These are phyloP conservation scores for Ernsta delagoae DNA, from an alignment of 2,888 invertebrate species.

Conservation along the genomic window DNA sequence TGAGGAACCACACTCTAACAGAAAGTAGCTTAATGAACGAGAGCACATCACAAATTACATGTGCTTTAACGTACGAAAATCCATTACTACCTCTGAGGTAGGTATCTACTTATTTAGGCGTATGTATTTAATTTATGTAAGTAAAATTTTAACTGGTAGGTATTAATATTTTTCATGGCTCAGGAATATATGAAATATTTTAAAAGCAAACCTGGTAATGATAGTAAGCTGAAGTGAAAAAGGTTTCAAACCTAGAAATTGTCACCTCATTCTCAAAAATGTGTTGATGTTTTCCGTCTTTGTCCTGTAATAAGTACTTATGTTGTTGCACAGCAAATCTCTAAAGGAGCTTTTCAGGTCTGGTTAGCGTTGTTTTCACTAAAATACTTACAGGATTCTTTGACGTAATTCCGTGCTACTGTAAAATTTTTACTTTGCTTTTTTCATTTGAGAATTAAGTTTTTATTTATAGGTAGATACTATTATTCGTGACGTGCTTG, in stretches of 20 bases:
- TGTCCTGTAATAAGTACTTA: constrained; percentile 16
- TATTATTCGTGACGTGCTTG: no score
- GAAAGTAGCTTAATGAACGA: constrained; percentile 63
- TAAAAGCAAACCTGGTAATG: no score
- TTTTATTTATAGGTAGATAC: not conserved
- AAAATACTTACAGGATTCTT: constrained; percentile 21
- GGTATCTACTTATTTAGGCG: no score
- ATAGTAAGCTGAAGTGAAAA: not conserved
- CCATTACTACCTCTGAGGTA: not conserved
- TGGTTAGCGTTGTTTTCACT: constrained; percentile 30
- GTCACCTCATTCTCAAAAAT: constrained; percentile 24
- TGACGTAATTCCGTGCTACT: constrained; percentile 17
- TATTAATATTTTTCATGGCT: no score
- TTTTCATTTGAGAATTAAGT: constrained; percentile 2
- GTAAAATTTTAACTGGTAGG: no score
- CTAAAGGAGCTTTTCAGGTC: constrained; percentile 31
- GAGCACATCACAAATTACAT: constrained; percentile 67
- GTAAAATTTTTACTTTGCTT: constrained; percentile 26
- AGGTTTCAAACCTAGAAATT: constrained; percentile 11
- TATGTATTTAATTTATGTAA: no score
- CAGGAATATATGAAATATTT: no score
- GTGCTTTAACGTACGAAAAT: constrained; percentile 46
- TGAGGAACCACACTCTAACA: constrained; percentile 14
- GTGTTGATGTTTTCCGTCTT: constrained; percentile 21
- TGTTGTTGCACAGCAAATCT: constrained; percentile 13